Percentiles rank a stretch among this genome's conserved stretches.
phyloP scores from a whole-genome alignment of 2,888 invertebrate genomes.

The Heliconius aoede region DNA sequence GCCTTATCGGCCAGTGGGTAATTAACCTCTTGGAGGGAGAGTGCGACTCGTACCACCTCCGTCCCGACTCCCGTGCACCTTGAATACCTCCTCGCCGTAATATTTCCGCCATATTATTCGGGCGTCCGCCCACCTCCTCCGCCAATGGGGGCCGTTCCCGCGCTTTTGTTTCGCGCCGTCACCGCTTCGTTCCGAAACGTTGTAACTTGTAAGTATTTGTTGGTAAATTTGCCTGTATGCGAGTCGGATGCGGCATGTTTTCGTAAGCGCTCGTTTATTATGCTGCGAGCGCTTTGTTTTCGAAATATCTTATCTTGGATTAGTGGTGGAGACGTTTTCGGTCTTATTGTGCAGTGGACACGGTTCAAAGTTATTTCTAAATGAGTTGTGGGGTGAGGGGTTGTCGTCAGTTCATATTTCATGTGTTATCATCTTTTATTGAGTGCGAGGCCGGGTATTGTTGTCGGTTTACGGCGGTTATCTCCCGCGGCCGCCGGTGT shows the following conservation, averaged over 20 bases:
- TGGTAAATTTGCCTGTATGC: conserved; percentile 79
- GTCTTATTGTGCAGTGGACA: conserved; percentile 49
- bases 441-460: conserved; percentile 81
- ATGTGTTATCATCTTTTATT: conserved; percentile 84
- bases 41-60: conserved; percentile 51
- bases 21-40: conserved; percentile 78
- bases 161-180: conserved; percentile 81
- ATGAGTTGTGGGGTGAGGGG: conserved; percentile 60
- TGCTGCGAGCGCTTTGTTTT: conserved; percentile 57
- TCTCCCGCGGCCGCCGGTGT: conserved; percentile 76
- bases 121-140: conserved; percentile 80
- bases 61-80: conserved; percentile 70
- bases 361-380: conserved; percentile 50
- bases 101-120: conserved; percentile 83
- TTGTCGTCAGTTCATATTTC: conserved; percentile 81
- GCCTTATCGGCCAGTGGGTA: conserved; percentile 83
- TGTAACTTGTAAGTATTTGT: conserved; percentile 77
- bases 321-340: conserved; percentile 42
- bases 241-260: conserved; percentile 76
- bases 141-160: conserved; percentile 79
- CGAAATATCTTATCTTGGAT: conserved; percentile 61
- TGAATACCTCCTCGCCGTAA: conserved; percentile 81
- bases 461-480: conserved; percentile 82
- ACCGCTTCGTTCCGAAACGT: conserved; percentile 77
- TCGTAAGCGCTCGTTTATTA: conserved; percentile 75